These are phyloP conservation scores for Loxodonta africana DNA, from an alignment of 2,113 vertebrate species.

Conservation along the genomic window DNA sequence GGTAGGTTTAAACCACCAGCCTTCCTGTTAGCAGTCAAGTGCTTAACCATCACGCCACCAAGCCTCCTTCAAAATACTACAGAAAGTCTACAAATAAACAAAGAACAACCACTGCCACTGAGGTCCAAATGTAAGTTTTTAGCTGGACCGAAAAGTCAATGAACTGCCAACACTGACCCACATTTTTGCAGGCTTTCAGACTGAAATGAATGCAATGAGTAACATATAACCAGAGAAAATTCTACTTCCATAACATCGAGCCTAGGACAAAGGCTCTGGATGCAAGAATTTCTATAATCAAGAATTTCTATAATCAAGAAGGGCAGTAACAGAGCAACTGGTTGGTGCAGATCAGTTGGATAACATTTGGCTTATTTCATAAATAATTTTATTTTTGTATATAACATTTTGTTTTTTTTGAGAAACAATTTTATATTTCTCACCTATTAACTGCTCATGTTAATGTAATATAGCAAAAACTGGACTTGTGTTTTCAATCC, in stretches of 20 bases:
- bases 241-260: background rate
- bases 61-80: background rate
- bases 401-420: background rate
- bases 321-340: too few relatives aligned
- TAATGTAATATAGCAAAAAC: background rate
- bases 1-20: too few relatives aligned
- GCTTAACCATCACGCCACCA: too few relatives aligned
- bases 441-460: background rate
- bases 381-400: background rate
- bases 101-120: background rate
- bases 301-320: background rate
- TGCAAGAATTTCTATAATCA: background rate
- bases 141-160: background rate
- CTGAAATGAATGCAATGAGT: background rate
- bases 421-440: background rate
- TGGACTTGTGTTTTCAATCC: background rate
- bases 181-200: background rate
- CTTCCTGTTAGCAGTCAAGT: too few relatives aligned
- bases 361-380: background rate
- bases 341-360: too few relatives aligned
- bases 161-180: background rate
- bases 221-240: background rate
- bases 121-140: background rate
- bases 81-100: background rate
- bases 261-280: background rate